Evolutionary conservation across 2,888 invertebrate genomes (phyloP).

Genomic region (Maniola hyperantus): DNA sequence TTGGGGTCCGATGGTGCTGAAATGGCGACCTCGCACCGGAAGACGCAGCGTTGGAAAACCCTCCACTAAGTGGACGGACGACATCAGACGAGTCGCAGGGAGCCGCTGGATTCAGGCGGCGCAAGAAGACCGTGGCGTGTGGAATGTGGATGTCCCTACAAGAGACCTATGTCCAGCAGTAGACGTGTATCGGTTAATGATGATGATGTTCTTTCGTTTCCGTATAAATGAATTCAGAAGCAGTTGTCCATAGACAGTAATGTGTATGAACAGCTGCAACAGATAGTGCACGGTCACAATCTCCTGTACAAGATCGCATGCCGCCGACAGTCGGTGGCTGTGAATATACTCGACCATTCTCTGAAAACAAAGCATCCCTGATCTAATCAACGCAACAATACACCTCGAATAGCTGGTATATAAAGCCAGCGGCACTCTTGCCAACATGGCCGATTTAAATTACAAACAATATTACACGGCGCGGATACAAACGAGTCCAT

Average conservation of each 20-base stretch:
- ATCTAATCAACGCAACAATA: constrained; percentile 81
- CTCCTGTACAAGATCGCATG: constrained; percentile 60
- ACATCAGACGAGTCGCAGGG: too few species aligned
- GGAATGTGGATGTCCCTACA: too few species aligned
- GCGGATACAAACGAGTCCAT: constrained; percentile 73
- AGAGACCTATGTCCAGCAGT: too few species aligned
- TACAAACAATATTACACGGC: constrained; percentile 76
- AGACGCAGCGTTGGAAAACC: too few species aligned
- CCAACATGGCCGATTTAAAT: constrained; percentile 73
- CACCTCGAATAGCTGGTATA: constrained; percentile 70
- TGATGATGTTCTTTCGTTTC: too few species aligned
- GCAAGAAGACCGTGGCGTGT: too few species aligned
- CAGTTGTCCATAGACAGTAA: not conserved
- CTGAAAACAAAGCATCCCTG: constrained; percentile 72
- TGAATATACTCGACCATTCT: constrained; percentile 62
- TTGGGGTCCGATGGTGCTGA: too few species aligned
- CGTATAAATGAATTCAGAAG: constrained; percentile 36
- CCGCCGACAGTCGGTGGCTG: constrained; percentile 60
- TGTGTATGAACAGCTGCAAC: constrained; percentile 24
- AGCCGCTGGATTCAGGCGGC: too few species aligned
- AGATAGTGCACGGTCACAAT: constrained; percentile 48
- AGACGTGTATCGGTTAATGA: too few species aligned
- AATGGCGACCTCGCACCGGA: too few species aligned
- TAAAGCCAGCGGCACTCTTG: constrained; percentile 60
- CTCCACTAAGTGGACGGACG: too few species aligned